Evolutionary conservation across 2,888 invertebrate genomes (phyloP).

Genomic region (Orgyia antiqua): DNA sequence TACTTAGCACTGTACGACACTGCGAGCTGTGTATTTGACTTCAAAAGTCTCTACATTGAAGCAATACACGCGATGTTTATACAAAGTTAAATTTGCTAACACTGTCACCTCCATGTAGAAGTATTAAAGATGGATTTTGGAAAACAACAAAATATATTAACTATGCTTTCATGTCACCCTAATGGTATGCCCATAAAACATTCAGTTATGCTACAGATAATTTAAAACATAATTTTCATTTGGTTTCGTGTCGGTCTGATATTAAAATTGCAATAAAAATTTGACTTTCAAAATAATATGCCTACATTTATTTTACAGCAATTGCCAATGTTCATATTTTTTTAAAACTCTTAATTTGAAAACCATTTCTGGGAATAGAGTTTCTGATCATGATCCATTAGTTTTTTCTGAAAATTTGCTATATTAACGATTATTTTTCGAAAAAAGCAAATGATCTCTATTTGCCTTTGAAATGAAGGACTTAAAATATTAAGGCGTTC

Average conservation of each 20-base stretch:
- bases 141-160: conserved; percentile 6
- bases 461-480: too few relatives aligned
- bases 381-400: too few relatives aligned
- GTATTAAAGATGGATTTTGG: conserved; percentile 21
- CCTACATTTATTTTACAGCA: too few relatives aligned
- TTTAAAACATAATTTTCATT: conserved; percentile 15
- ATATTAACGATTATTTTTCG: too few relatives aligned
- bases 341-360: too few relatives aligned
- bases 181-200: conserved; percentile 25
- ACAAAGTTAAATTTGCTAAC: conserved; percentile 11
- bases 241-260: conserved; percentile 13
- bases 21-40: conserved; percentile 7
- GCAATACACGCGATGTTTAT: conserved; percentile 26
- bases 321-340: too few relatives aligned
- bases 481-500: too few relatives aligned
- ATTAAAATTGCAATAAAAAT: conserved; percentile 16
- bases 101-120: conserved; percentile 10
- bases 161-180: conserved; percentile 10
- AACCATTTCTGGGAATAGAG: too few relatives aligned
- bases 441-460: too few relatives aligned
- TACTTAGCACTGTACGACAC: conserved; percentile 15
- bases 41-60: conserved; percentile 9
- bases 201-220: conserved; percentile 14
- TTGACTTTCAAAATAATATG: too few relatives aligned
- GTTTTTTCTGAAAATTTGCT: too few relatives aligned